A percentile compares a stretch with the other conserved stretches of the same genome.
Conservation (phyloP, 2,797 vertebrate genomes). For the Pachyuromys duprasi region DNA sequence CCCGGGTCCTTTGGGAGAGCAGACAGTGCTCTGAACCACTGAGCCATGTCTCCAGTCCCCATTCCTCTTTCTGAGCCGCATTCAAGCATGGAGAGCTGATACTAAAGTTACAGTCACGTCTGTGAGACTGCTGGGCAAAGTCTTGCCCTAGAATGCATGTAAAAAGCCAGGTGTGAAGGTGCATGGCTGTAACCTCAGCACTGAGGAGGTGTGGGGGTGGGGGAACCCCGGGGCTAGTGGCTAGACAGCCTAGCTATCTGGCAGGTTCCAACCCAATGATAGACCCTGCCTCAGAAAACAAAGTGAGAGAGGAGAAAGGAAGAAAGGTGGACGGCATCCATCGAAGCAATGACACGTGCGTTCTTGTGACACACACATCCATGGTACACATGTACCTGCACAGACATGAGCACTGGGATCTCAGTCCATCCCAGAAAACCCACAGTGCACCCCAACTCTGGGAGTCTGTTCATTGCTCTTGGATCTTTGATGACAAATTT, state of each 20-base stretch:
- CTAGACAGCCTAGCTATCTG: neutral
- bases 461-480: neutral
- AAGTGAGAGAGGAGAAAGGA: neutral
- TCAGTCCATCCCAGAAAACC: neutral
- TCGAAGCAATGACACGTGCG: neutral
- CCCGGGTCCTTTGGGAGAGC: too few species aligned
- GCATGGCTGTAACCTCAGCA: neutral
- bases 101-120: neutral
- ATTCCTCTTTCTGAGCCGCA: neutral
- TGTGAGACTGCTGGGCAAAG: neutral
- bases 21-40: too few species aligned
- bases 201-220: too few species aligned
- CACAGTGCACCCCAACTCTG: neutral
- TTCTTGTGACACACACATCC: neutral
- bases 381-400: neutral
- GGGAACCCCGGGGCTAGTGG: neutral
- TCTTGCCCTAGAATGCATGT: neutral
- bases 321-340: too few species aligned
- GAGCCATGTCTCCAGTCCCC: too few species aligned
- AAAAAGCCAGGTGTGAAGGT: neutral
- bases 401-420: neutral
- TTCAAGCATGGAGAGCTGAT: neutral
- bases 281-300: neutral
- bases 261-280: neutral
- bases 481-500: slow-evolving; percentile 44